Conservation (phyloP, 2,888 invertebrate species). For the Penaeus monodon region DNA sequence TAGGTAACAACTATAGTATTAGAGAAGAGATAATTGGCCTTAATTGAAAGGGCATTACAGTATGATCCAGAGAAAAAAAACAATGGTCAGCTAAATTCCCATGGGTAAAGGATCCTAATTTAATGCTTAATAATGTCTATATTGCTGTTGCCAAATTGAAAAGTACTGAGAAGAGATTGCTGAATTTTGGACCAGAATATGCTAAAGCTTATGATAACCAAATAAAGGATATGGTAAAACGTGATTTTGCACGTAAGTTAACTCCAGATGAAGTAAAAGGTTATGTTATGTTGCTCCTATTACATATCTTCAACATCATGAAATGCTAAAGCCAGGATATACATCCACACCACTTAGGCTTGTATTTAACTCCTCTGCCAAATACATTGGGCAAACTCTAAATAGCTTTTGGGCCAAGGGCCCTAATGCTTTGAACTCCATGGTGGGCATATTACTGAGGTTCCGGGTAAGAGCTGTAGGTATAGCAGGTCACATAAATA, state of each 20-base stretch:
- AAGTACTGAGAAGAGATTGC: slow-evolving; percentile 11
- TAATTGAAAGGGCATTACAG: slow-evolving; percentile 17
- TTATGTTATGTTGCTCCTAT: slow-evolving; percentile 6
- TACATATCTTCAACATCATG: slow-evolving; percentile 13
- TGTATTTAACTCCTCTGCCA: slow-evolving; percentile 13
- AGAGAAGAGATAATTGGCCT: slow-evolving; percentile 22
- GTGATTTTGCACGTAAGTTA: slow-evolving; percentile 9
- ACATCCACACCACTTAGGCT: slow-evolving; percentile 1
- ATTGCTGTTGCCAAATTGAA: background rate
- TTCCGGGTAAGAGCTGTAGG: background rate
- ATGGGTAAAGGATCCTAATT: slow-evolving; percentile 21
- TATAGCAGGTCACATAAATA: slow-evolving; percentile 12
- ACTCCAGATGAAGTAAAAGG: background rate
- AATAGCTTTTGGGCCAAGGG: slow-evolving; percentile 28
- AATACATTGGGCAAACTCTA: background rate
- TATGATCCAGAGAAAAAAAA: background rate
- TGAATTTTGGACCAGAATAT: slow-evolving; percentile 10
- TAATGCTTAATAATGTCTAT: slow-evolving; percentile 23
- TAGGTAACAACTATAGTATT: slow-evolving; percentile 18
- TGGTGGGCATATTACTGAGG: background rate
- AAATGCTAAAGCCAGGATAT: background rate
- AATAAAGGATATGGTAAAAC: slow-evolving; percentile 15
- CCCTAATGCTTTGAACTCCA: slow-evolving; percentile 4
- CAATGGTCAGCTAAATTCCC: slow-evolving; percentile 13
- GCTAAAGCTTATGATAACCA: slow-evolving; percentile 8